Evolutionary conservation across 2,888 invertebrate genomes (phyloP), one percentile per base, ranked within the genome.

Genomic region (Thelaira solivaga): DNA sequence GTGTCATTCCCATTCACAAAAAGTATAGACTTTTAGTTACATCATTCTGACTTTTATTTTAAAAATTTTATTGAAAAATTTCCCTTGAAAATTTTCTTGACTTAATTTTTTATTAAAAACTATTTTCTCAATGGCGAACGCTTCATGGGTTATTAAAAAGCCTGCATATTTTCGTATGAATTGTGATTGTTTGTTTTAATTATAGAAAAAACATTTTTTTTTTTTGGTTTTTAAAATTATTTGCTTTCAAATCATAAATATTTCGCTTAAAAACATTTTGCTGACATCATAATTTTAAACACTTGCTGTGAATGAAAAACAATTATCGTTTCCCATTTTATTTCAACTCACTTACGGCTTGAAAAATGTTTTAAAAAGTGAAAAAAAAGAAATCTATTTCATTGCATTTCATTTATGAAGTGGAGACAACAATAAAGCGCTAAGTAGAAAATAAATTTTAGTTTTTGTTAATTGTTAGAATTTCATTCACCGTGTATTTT

Each of bases 271-370:
- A 68, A 62, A 7, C 16, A 47, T 71, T 76, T 59, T 53, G 76
- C 76, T 76, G 76, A 76, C 76, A 76, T 72, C 72, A 76, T 67
- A 51, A 55, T 53, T 68, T 61, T 31, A n/a, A 24, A 29, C 29
- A 34, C 29, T 55, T 57, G 62, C 18, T 62, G 45, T 13, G 31
- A n/a, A n/a, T n/a, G n/a, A 64, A 41, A 69, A 65, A 26, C 29
- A 22, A 41, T 31, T 47, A 64, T 47, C 29, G 45, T 26, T 39
- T 29, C 39, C 18, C 39, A 39, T 18, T 31, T 59, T 13, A n/a
- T n/a, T n/a, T n/a, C n/a, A n/a, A 59, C 26, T 41, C 18, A 43
- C 18, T 39, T 39, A n/a, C n/a, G n/a, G n/a, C 6, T 39, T 39
- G 5, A 55, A 36, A 55, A 55, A 11, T 20, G 7, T 29, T 26